Evolutionary conservation across 2,797 vertebrate species (phyloP).

Genomic region (Centroberyx gerrardi): DNA sequence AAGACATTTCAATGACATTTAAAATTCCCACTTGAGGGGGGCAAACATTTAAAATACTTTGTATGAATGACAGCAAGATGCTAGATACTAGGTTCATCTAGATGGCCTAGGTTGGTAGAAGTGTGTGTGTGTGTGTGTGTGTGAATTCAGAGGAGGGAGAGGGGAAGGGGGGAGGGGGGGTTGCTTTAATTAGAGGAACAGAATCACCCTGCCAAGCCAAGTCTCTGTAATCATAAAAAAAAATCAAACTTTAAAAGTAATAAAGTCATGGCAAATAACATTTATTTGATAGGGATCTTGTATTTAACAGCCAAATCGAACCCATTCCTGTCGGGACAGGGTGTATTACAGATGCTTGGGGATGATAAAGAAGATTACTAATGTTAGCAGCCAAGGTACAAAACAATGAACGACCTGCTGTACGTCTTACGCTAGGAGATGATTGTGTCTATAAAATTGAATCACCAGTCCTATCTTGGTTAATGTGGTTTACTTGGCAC

Average conservation of each 20-base stretch:
- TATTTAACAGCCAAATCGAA: background rate
- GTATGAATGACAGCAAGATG: too few species aligned
- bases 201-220: background rate
- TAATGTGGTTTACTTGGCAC: conserved; percentile 7
- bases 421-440: background rate
- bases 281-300: too few species aligned
- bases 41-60: too few species aligned
- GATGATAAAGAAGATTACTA: conserved; percentile 8
- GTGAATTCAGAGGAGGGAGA: background rate
- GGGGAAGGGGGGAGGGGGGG: too few species aligned
- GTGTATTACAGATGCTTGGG: background rate
- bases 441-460: conserved; percentile 10
- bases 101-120: too few species aligned
- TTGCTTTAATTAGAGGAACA: background rate
- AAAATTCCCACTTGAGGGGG: too few species aligned
- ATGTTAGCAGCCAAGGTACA: conserved; percentile 1
- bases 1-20: too few species aligned
- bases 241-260: background rate
- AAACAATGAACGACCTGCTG: conserved; percentile 1
- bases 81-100: too few species aligned
- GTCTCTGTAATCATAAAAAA: background rate
- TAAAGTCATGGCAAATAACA: background rate
- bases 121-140: background rate
- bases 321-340: background rate
- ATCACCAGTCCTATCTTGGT: background rate